phyloP scores from a whole-genome alignment of 2,888 invertebrate genomes.

The Spisula subtruncata region DNA sequence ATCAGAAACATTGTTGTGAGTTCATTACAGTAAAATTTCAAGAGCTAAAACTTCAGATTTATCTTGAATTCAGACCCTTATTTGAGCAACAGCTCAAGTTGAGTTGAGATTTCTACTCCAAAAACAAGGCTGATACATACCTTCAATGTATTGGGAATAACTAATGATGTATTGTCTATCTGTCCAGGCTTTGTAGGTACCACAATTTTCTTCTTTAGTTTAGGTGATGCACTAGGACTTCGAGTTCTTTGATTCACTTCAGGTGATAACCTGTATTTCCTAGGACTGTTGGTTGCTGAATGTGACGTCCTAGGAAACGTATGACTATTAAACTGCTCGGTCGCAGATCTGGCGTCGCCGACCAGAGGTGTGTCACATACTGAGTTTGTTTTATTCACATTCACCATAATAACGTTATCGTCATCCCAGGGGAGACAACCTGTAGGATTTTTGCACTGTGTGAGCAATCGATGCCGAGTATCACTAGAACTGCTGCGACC shows the following conservation, averaged over 20 bases:
- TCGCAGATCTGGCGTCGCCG: slow-evolving; percentile 27
- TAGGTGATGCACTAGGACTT: slow-evolving; percentile 83
- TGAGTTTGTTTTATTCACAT: slow-evolving; percentile 69
- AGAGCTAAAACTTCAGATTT: no score
- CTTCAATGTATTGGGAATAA: slow-evolving; percentile 91
- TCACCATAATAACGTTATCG: slow-evolving; percentile 82
- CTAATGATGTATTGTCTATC: slow-evolving; percentile 93
- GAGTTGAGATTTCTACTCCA: background rate
- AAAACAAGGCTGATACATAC: slow-evolving; percentile 83
- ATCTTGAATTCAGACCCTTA: no score
- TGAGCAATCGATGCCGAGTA: slow-evolving; percentile 56
- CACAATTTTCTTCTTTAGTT: slow-evolving; percentile 75
- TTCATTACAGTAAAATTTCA: no score
- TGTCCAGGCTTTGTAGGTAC: slow-evolving; percentile 90
- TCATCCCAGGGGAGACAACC: slow-evolving; percentile 81
- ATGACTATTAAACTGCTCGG: slow-evolving; percentile 54
- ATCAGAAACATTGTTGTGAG: no score
- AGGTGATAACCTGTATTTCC: slow-evolving; percentile 75
- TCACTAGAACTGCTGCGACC: slow-evolving; percentile 63
- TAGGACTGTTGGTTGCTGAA: slow-evolving; percentile 72
- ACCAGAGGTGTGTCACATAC: slow-evolving; percentile 53
- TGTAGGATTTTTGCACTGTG: slow-evolving; percentile 61
- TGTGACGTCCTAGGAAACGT: slow-evolving; percentile 72
- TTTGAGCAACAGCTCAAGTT: background rate
- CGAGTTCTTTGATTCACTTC: slow-evolving; percentile 71